Conservation (phyloP, 2,888 invertebrate genomes). For the Nomada flava region DNA sequence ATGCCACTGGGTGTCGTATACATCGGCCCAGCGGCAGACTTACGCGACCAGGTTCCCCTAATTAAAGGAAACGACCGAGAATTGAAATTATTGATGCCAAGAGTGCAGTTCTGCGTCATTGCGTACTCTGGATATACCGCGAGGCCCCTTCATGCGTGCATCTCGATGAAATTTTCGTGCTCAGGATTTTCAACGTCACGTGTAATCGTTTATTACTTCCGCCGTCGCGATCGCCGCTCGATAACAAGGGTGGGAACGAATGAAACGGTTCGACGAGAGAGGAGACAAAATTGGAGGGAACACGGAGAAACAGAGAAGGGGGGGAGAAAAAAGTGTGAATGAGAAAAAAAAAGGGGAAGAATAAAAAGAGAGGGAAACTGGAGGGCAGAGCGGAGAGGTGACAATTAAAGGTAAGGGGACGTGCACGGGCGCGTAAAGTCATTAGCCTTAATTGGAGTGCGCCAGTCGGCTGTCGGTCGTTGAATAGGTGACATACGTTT, state of each 20-base stretch:
- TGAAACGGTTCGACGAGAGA: not conserved
- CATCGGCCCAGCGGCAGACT: conserved; percentile 40
- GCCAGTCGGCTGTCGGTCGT: conserved; percentile 71
- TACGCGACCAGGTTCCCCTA: conserved; percentile 59
- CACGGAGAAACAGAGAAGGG: not conserved
- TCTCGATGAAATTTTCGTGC: no score
- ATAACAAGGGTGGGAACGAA: not conserved
- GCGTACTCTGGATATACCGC: not conserved
- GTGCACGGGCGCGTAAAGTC: conserved; percentile 76
- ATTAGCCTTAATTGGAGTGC: conserved; percentile 80
- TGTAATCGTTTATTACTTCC: not conserved
- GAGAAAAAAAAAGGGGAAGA: not conserved
- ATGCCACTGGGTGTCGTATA: conserved; percentile 75
- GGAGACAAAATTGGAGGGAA: not conserved
- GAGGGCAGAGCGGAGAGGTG: conserved; percentile 62
- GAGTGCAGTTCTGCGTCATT: conserved; percentile 3
- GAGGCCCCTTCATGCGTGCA: no score
- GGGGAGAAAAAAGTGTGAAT: conserved; percentile 16
- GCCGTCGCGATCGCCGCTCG: not conserved
- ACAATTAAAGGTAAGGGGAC: conserved; percentile 72
- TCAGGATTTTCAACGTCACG: not conserved
- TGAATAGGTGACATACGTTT: conserved; percentile 70
- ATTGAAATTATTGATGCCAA: conserved; percentile 70
- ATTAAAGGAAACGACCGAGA: conserved; percentile 75
- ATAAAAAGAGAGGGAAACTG: conserved; percentile 36